Evolutionary conservation across 2,113 vertebrate genomes (phyloP).

Genomic region (Arizona elegans): DNA sequence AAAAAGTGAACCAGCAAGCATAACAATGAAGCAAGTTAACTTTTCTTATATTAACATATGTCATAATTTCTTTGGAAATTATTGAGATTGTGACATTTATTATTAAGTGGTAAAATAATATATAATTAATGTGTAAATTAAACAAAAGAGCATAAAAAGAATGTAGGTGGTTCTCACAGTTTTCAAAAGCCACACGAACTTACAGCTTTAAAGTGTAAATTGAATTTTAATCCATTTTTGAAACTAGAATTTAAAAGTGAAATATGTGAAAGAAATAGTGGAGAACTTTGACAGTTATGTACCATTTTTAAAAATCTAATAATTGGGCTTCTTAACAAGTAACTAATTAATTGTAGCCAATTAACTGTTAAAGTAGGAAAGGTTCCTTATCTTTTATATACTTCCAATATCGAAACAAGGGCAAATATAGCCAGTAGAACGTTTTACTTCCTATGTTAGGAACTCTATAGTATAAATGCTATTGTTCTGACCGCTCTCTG

Average conservation of each 20-base stretch:
- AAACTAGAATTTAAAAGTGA: not conserved
- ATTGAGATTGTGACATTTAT: not conserved
- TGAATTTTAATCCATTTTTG: not conserved
- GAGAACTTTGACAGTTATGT: not conserved
- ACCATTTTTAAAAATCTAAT: not conserved
- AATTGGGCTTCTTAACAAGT: not conserved
- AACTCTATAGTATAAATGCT: not conserved
- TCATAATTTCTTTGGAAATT: not conserved
- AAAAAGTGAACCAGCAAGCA: not conserved
- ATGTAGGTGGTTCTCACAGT: not conserved
- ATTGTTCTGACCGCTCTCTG: not conserved
- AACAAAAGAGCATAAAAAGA: not conserved
- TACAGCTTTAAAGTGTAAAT: not conserved
- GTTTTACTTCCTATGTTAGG: not conserved
- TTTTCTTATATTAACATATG: not conserved
- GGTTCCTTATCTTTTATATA: not conserved
- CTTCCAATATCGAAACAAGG: not conserved
- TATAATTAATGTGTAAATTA: not conserved
- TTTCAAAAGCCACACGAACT: not conserved
- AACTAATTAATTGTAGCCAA: not conserved
- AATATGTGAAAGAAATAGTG: not conserved
- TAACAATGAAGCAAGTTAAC: not conserved
- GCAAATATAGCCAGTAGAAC: not conserved
- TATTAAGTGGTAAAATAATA: slow-evolving; percentile 5
- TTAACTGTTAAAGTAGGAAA: not conserved